phyloP scores from a whole-genome alignment of 2,888 invertebrate genomes.

The Pilophorus perplexus region DNA sequence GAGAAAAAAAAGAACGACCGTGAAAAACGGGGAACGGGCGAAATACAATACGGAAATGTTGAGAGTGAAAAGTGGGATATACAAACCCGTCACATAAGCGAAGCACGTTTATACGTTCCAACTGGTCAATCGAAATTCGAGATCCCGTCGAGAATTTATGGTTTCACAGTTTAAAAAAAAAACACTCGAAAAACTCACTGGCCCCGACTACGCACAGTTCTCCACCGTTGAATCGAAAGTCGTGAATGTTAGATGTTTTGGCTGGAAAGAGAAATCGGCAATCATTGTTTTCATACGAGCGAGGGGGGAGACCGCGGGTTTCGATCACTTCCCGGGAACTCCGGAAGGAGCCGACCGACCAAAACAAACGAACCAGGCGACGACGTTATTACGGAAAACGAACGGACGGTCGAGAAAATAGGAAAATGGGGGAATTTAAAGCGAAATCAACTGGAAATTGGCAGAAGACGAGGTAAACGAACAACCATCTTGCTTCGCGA shows the following conservation, averaged over 20 bases:
- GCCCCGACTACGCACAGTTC: background rate
- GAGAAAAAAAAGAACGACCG: no score
- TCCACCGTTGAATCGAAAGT: constrained; percentile 6
- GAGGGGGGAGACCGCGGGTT: no score
- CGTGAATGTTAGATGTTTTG: constrained; percentile 45
- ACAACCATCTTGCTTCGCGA: constrained; percentile 44
- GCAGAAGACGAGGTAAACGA: constrained; percentile 42
- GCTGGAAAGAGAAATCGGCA: constrained; percentile 43
- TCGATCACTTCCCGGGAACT: constrained; percentile 4
- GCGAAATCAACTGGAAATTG: constrained; percentile 21
- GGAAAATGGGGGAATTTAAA: constrained; percentile 3
- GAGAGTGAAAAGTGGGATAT: background rate
- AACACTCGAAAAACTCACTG: background rate
- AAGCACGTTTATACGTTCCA: constrained; percentile 16
- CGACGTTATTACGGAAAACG: background rate
- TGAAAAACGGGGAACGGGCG: no score
- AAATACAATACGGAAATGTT: no score
- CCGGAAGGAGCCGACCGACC: background rate
- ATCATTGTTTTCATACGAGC: constrained; percentile 40
- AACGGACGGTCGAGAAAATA: background rate
- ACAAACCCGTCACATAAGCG: constrained; percentile 32
- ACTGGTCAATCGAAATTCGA: background rate
- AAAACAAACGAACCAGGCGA: background rate
- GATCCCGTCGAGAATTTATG: background rate
- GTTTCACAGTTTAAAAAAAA: background rate